A percentile compares a stretch with the other conserved stretches of the same genome.
phyloP scores from a whole-genome alignment of 2,888 invertebrate species.

The Cataglyphis rosenhaueri region DNA sequence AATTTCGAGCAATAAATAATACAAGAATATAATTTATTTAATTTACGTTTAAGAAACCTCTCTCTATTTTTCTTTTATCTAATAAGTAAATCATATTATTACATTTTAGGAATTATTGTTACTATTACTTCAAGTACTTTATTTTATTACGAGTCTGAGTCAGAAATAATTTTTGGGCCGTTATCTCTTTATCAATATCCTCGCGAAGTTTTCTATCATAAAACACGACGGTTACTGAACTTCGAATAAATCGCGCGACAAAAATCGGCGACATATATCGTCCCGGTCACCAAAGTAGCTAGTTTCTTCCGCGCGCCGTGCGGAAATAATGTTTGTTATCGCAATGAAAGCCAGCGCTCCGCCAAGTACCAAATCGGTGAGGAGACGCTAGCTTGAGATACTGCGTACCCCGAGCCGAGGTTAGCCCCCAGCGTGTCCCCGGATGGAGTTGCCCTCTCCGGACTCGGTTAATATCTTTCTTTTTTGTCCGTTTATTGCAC shows the following conservation, averaged over 20 bases:
- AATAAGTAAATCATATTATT: neutral
- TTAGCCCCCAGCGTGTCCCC: constrained; percentile 6
- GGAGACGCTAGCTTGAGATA: constrained; percentile 48
- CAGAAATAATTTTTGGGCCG: constrained; percentile 1
- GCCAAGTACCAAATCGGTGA: constrained; percentile 40
- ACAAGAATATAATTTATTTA: constrained; percentile 4
- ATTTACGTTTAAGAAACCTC: neutral
- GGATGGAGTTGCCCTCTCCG: constrained; percentile 11
- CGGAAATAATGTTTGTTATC: constrained; percentile 70
- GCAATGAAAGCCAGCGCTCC: constrained; percentile 39
- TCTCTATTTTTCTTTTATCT: neutral
- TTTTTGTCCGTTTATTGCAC: constrained; percentile 32
- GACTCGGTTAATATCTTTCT: constrained; percentile 42
- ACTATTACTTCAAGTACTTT: neutral
- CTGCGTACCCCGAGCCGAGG: constrained; percentile 15
- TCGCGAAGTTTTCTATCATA: neutral
- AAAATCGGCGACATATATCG: constrained; percentile 37
- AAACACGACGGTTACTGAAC: constrained; percentile 13
- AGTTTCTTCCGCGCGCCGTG: constrained; percentile 55
- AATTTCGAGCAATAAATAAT: neutral
- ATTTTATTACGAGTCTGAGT: neutral
- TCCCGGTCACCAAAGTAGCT: constrained; percentile 39
- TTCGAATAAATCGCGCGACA: constrained; percentile 45
- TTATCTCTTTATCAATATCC: neutral
- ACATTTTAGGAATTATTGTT: neutral